phyloP scores from a whole-genome alignment of 1,140 invertebrate genomes.

The Dryas iulia region DNA sequence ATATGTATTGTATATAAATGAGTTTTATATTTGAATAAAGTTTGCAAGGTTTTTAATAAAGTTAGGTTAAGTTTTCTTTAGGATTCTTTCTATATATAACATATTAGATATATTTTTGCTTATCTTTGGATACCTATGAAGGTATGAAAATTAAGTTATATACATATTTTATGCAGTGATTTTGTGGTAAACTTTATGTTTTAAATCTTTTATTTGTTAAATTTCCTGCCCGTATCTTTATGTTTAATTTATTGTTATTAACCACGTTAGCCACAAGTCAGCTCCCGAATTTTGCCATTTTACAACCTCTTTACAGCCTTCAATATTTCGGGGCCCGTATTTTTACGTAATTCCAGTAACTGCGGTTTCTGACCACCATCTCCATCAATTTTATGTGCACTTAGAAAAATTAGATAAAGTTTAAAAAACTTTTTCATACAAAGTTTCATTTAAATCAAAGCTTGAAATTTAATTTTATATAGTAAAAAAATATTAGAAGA shows the following conservation, averaged over 20 bases:
- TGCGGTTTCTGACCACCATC: conserved; percentile 45
- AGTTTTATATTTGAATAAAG: too few relatives aligned
- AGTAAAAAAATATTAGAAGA: too few relatives aligned
- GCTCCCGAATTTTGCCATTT: conserved; percentile 41
- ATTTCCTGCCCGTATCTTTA: conserved; percentile 44
- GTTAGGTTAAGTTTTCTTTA: too few relatives aligned
- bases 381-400: background rate
- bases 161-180: background rate
- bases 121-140: too few relatives aligned
- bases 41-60: too few relatives aligned
- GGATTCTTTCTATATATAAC: too few relatives aligned
- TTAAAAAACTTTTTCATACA: too few relatives aligned
- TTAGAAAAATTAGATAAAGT: background rate
- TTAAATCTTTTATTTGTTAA: conserved; percentile 8
- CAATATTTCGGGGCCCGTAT: conserved; percentile 64
- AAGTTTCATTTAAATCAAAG: too few relatives aligned
- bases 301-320: conserved; percentile 27
- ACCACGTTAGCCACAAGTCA: conserved; percentile 33
- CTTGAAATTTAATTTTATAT: too few relatives aligned
- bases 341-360: conserved; percentile 61
- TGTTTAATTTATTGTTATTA: conserved; percentile 45
- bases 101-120: too few relatives aligned
- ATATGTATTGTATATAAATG: too few relatives aligned
- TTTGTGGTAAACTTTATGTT: background rate
- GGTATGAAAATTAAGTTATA: too few relatives aligned